Evolutionary conservation across 1,140 invertebrate species (phyloP).

Genomic region (Drosophila quadrilineata): DNA sequence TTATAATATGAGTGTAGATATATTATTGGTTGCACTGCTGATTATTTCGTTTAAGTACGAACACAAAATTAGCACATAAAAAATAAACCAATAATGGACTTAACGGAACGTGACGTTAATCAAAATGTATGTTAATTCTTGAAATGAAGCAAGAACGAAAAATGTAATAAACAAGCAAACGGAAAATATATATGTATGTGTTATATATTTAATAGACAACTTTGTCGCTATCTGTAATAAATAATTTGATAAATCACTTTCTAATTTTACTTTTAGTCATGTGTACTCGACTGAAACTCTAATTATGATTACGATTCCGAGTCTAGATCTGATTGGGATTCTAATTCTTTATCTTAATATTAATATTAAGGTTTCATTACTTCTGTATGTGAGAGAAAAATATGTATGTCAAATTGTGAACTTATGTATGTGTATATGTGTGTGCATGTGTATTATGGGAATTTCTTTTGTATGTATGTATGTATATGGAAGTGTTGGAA

Average conservation of each 20-base stretch:
- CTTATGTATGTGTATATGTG: no score
- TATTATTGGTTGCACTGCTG: conserved; percentile 25
- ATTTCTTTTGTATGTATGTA: no score
- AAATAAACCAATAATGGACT: conserved; percentile 44
- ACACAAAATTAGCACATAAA: conserved; percentile 81
- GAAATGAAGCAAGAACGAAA: conserved; percentile 12
- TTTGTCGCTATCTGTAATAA: no score
- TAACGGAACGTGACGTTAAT: conserved; percentile 38
- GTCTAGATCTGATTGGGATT: neutral
- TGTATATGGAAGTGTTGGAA: no score
- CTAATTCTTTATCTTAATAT: neutral
- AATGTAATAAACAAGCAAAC: conserved; percentile 43
- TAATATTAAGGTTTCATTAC: neutral
- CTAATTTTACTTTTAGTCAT: no score
- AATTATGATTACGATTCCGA: no score
- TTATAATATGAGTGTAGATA: neutral
- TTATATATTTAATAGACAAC: neutral
- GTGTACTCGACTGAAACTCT: no score
- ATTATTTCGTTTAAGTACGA: conserved; percentile 50
- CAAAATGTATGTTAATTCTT: conserved; percentile 13
- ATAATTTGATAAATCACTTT: no score
- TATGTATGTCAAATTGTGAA: no score
- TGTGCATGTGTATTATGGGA: no score
- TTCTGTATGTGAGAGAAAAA: no score
- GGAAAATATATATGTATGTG: conserved; percentile 35